Evolutionary conservation across 2,113 vertebrate genomes (phyloP).

Genomic region (Nettapus auritus): DNA sequence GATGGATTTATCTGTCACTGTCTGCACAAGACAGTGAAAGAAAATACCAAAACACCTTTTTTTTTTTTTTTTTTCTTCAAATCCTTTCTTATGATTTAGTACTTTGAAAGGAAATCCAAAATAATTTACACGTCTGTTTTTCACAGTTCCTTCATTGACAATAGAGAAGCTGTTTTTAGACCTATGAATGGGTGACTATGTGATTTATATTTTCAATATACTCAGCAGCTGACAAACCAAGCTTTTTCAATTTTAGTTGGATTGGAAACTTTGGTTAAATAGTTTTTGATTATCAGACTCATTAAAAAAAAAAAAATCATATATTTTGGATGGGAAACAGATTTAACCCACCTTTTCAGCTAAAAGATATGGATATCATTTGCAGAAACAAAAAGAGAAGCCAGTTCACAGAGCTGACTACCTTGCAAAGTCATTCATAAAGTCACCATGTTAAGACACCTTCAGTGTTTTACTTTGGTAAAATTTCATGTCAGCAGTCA

Average conservation of each 20-base stretch:
- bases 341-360: neutral
- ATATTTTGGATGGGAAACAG: neutral
- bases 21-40: neutral
- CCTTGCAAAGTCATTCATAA: neutral
- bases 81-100: neutral
- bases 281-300: neutral
- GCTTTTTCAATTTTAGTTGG: neutral
- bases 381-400: neutral
- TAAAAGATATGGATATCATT: neutral
- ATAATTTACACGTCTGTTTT: neutral
- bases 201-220: neutral
- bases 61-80: neutral
- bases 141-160: neutral
- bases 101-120: neutral
- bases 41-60: neutral
- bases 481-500: constrained; percentile 1
- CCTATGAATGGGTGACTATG: neutral
- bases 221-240: neutral
- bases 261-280: neutral
- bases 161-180: neutral
- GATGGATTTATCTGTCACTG: neutral
- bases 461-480: neutral
- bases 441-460: neutral
- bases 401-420: neutral
- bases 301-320: neutral